phyloP scores from a whole-genome alignment of 2,888 invertebrate species.

The Neelides folsomi region DNA sequence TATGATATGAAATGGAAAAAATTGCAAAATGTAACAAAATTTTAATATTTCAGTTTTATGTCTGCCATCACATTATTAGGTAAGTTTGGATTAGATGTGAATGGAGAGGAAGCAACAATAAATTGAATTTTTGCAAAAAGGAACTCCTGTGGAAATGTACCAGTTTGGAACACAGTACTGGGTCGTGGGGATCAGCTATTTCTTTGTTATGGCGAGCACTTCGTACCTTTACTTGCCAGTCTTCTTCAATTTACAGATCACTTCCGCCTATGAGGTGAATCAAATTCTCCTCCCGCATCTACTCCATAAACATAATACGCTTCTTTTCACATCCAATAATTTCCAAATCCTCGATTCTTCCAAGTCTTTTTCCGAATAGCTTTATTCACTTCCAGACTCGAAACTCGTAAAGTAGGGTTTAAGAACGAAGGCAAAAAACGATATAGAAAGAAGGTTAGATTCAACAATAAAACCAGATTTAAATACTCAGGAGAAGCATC shows the following conservation, averaged over 20 bases:
- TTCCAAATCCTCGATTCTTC: not conserved
- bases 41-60: slow-evolving; percentile 54
- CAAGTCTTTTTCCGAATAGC: no score
- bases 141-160: slow-evolving; percentile 55
- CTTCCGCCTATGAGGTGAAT: slow-evolving; percentile 35
- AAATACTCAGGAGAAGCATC: no score
- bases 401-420: no score
- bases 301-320: not conserved
- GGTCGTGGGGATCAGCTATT: slow-evolving; percentile 33
- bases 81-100: slow-evolving; percentile 47
- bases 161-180: slow-evolving; percentile 75
- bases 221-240: slow-evolving; percentile 34
- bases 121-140: not conserved
- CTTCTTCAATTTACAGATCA: slow-evolving; percentile 34
- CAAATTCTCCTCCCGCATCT: not conserved
- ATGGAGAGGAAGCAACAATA: slow-evolving; percentile 11
- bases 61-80: slow-evolving; percentile 82
- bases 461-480: no score
- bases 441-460: no score
- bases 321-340: not conserved
- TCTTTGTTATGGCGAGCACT: slow-evolving; percentile 20
- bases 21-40: not conserved
- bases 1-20: no score
- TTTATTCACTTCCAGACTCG: no score
- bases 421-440: no score